Evolutionary conservation across 2,797 vertebrate genomes (phyloP), one percentile per base, ranked within the genome.

Genomic region (Lacerta bilineata): DNA sequence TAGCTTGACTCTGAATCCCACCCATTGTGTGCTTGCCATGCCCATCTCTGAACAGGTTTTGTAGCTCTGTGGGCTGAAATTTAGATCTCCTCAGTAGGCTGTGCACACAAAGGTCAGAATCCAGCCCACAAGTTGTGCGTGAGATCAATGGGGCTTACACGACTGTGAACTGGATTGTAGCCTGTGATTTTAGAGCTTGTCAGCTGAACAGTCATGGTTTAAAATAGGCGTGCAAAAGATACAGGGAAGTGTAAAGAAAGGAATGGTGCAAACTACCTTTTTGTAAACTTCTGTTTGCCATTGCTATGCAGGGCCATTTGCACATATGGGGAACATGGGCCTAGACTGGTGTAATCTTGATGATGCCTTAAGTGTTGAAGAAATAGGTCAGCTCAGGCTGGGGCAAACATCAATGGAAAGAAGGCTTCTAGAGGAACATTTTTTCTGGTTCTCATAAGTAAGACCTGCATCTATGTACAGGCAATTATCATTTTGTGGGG

Each of bases 341-440:
- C 4, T 0, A 61, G 0, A 18, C 20, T 13, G 25, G 33, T 77
- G 66, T 89, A 9, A 72, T 83, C 1, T 36, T 68, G 75, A 11
- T 87, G 33, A 2, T 8, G 2, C 71, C 74, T 33, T 80, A 90
- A 20, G 55, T 74, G 46, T 88, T 82, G 69, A 59, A 90, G 17
- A 61, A 33, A 87, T 9, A 66, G 1, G 55, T 3, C 20, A 2
- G n/a, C 43, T 8, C 0, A 0, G 43, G 55, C 39, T 27, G 41
- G 83, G 0, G 6, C 29, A 84, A 86, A 41, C 8, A 6, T 36
- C 46, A 17, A 25, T 74, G 11, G 81, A 39, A 84, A 8, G 8
- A 39, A 84, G 8, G 8, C 55, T 39, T 61, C 13, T 61, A 29
- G 13, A 59, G n/a, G 25, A 84, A 39, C 15, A 36, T 84, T 84